phyloP scores from a whole-genome alignment of 2,888 invertebrate genomes.

The Fragum fragum region DNA sequence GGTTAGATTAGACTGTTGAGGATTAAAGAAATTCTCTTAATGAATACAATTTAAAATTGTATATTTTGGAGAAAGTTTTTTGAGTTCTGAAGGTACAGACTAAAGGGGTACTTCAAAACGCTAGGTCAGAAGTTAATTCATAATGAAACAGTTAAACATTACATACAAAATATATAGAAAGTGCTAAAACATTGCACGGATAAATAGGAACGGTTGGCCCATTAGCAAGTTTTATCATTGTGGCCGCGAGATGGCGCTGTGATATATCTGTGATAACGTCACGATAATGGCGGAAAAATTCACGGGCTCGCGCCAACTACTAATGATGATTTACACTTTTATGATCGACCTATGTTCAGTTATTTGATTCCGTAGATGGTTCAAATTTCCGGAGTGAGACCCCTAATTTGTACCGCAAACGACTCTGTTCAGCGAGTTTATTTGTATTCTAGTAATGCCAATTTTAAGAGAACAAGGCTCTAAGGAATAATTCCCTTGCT shows the following conservation, averaged over 20 bases:
- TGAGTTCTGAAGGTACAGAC: no score
- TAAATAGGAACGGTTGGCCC: not conserved
- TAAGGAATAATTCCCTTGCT: no score
- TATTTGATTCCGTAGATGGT: not conserved
- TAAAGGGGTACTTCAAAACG: no score
- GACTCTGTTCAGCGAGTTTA: not conserved
- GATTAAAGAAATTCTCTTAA: no score
- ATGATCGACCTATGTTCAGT: not conserved
- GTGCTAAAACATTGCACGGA: not conserved
- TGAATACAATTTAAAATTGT: no score
- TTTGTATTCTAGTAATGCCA: no score
- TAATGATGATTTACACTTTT: slow-evolving; percentile 21
- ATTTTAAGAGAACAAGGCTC: no score
- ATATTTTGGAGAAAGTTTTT: no score
- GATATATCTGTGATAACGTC: slow-evolving; percentile 27
- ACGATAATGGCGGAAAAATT: slow-evolving; percentile 15
- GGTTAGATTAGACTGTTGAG: no score
- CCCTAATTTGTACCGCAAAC: not conserved
- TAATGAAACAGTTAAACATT: not conserved
- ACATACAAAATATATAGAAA: not conserved
- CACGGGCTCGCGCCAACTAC: slow-evolving; percentile 2
- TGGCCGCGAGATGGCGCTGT: not conserved
- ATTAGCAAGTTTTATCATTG: slow-evolving; percentile 13
- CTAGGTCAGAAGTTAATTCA: not conserved
- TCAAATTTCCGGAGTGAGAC: not conserved